These are phyloP conservation scores for Pteropus alecto DNA, from an alignment of 2,113 vertebrate species.

Conservation along the genomic window DNA sequence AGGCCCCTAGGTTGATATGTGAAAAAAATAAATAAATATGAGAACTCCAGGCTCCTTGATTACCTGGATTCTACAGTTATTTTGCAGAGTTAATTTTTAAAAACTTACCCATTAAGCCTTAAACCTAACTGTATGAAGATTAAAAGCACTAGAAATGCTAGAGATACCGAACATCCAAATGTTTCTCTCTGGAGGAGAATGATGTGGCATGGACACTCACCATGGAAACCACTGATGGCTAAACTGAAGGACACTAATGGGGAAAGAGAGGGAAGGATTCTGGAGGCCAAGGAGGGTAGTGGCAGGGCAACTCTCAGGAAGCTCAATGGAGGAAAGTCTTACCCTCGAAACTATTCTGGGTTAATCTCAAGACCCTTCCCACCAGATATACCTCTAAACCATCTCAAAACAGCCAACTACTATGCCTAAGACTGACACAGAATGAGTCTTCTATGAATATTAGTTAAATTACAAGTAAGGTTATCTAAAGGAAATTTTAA, in stretches of 20 bases:
- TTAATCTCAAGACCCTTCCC: background rate
- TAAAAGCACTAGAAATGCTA: background rate
- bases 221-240: background rate
- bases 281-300: background rate
- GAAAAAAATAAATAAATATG: background rate
- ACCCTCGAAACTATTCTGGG: background rate
- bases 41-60: background rate
- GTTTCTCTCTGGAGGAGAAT: background rate
- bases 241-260: background rate
- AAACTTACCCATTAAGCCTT: background rate
- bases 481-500: background rate
- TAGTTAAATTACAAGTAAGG: background rate
- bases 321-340: background rate
- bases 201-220: background rate
- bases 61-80: background rate
- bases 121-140: constrained; percentile 5
- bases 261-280: background rate
- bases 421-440: background rate
- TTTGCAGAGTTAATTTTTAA: background rate
- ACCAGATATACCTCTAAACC: background rate
- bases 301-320: background rate
- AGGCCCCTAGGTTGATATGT: background rate
- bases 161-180: background rate
- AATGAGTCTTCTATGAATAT: background rate
- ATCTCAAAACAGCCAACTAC: background rate